phyloP scores from a whole-genome alignment of 2,113 vertebrate species.

The Aegithalos caudatus region DNA sequence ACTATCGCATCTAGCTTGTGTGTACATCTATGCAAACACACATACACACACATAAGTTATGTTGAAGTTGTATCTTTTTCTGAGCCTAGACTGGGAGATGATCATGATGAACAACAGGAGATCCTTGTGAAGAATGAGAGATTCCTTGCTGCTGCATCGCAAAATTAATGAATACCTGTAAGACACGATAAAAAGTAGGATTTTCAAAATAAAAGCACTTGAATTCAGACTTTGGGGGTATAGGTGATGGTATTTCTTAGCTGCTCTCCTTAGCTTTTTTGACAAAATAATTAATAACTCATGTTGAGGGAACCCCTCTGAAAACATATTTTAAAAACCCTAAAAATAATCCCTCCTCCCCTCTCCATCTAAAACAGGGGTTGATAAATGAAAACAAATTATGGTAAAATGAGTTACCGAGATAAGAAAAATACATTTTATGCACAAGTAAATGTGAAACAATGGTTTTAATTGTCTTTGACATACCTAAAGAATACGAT shows the following conservation, averaged over 20 bases:
- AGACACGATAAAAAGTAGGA: neutral
- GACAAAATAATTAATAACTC: neutral
- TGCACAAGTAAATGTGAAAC: neutral
- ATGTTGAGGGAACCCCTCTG: neutral
- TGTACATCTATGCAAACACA: neutral
- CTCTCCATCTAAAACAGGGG: neutral
- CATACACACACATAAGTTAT: neutral
- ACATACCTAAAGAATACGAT: neutral
- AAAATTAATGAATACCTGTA: conserved; percentile 74
- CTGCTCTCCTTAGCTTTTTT: neutral
- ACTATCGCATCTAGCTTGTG: neutral
- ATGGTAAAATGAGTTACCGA: neutral
- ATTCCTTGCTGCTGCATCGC: neutral
- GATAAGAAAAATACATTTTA: neutral
- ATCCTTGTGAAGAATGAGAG: neutral
- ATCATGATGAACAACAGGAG: neutral
- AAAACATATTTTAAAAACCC: neutral
- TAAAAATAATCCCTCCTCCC: neutral
- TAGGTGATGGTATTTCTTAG: neutral
- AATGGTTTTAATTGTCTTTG: neutral
- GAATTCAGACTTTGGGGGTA: neutral
- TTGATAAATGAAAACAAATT: neutral
- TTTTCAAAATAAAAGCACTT: neutral
- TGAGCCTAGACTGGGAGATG: neutral
- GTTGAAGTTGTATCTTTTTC: neutral